Evolutionary conservation across 2,113 vertebrate genomes (phyloP).

Genomic region (Rallus limicola): DNA sequence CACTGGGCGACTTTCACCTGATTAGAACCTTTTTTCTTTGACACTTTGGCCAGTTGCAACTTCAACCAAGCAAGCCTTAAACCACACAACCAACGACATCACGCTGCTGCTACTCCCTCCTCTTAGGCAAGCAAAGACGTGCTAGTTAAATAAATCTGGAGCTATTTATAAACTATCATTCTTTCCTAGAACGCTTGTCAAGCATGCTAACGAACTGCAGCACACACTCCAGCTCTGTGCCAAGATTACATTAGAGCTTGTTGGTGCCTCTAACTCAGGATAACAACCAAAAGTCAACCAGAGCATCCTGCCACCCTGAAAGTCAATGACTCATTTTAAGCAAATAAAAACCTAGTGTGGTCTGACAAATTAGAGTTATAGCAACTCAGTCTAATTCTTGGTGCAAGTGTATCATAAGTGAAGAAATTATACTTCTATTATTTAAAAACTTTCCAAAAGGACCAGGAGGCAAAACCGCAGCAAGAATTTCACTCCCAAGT

Average conservation of each 20-base stretch:
- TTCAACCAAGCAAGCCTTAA: background rate
- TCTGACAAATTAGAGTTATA: background rate
- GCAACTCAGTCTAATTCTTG: background rate
- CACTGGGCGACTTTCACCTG: background rate
- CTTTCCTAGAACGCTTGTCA: background rate
- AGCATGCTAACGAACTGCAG: background rate
- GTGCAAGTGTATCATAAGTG: background rate
- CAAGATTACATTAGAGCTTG: background rate
- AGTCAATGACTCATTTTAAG: background rate
- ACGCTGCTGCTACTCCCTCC: background rate
- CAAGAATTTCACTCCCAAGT: background rate
- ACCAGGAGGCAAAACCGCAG: background rate
- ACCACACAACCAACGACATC: fast-evolving
- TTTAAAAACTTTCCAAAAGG: background rate
- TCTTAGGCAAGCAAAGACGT: background rate
- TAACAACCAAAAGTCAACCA: background rate
- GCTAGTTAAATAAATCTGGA: background rate
- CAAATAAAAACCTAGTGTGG: background rate
- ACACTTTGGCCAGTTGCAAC: background rate
- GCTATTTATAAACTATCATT: background rate
- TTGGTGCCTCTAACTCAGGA: background rate
- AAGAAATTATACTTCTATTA: background rate
- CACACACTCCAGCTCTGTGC: background rate
- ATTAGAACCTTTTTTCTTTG: background rate
- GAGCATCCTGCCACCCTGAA: background rate